phyloP scores from a whole-genome alignment of 2,797 vertebrate genomes.

The Chrysocyon brachyurus region DNA sequence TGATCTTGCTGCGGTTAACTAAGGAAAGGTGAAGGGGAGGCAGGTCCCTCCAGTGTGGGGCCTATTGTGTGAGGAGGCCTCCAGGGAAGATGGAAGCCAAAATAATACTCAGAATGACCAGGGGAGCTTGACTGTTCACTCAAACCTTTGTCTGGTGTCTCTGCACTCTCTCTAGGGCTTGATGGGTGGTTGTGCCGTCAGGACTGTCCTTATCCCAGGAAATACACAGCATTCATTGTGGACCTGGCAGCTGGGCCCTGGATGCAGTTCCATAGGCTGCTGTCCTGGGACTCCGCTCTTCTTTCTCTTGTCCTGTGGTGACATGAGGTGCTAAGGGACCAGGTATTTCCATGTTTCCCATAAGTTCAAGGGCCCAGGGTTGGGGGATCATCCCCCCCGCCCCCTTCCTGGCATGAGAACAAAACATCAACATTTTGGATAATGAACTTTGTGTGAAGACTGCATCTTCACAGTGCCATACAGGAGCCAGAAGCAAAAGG shows the following conservation, averaged over 20 bases:
- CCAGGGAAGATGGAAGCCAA: neutral
- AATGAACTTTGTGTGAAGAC: neutral
- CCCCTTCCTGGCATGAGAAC: neutral
- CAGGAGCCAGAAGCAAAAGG: neutral
- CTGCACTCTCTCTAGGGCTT: neutral
- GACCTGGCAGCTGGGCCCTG: neutral
- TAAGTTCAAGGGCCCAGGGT: neutral
- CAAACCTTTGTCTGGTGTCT: conserved; percentile 6
- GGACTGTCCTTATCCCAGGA: neutral
- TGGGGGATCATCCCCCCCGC: too few species aligned
- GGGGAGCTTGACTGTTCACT: neutral
- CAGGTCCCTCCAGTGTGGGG: neutral
- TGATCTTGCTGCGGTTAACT: conserved; percentile 83
- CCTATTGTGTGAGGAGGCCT: neutral
- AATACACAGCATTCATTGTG: neutral
- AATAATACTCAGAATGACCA: neutral
- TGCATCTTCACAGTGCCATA: neutral
- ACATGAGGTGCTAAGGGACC: neutral
- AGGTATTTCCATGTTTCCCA: neutral
- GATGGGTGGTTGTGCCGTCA: neutral
- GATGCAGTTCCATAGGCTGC: neutral
- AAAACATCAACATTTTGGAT: neutral
- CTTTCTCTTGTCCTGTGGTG: neutral
- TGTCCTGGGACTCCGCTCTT: neutral
- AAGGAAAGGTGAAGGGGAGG: conserved; percentile 76